phyloP scores from a whole-genome alignment of 2,113 vertebrate species.

The Neopipo cinnamomea region DNA sequence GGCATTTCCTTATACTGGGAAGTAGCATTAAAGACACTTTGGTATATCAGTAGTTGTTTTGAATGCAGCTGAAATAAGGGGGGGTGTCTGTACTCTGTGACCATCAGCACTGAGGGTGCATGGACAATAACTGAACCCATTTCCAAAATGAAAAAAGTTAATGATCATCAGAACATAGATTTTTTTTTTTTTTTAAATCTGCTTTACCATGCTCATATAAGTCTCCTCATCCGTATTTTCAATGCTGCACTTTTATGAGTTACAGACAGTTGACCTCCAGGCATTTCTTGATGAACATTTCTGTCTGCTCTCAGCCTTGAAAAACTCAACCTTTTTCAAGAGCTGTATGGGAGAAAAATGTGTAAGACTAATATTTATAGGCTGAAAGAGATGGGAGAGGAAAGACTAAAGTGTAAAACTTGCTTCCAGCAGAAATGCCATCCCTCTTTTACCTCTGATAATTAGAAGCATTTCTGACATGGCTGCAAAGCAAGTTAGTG shows the following conservation, averaged over 20 bases:
- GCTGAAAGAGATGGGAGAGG: neutral
- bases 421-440: slow-evolving; percentile 58
- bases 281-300: slow-evolving; percentile 57
- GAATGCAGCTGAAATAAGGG: neutral
- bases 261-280: slow-evolving; percentile 31
- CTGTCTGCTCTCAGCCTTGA: slow-evolving; percentile 44
- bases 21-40: neutral
- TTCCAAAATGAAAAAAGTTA: neutral
- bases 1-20: neutral
- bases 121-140: neutral
- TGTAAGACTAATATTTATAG: slow-evolving; percentile 53
- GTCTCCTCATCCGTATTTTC: neutral
- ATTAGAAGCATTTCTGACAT: slow-evolving; percentile 51
- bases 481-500: neutral
- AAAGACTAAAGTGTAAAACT: slow-evolving; percentile 47
- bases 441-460: slow-evolving; percentile 32
- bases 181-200: neutral
- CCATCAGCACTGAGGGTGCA: neutral
- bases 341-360: neutral
- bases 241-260: neutral
- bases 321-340: slow-evolving; percentile 55
- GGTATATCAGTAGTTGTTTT: neutral
- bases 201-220: neutral
- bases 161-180: neutral
- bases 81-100: neutral